These are phyloP conservation scores for Stictonetta naevosa DNA, from an alignment of 2,113 vertebrate species.

Conservation along the genomic window DNA sequence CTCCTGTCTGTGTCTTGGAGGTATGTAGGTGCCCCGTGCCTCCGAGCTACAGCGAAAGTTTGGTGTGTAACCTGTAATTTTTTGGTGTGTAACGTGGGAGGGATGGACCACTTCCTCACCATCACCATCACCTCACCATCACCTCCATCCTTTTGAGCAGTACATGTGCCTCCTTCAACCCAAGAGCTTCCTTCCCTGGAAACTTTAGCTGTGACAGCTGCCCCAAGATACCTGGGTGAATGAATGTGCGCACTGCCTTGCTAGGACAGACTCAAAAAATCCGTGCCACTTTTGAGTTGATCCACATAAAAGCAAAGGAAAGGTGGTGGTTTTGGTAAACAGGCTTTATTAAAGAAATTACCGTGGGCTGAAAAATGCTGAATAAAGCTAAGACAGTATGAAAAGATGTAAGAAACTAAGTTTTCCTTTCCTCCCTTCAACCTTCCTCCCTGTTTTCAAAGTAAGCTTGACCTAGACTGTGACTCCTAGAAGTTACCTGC, in stretches of 20 bases:
- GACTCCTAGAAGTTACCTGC: slow-evolving; percentile 42
- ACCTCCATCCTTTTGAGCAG: neutral
- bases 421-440: neutral
- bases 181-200: neutral
- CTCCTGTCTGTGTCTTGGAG: neutral
- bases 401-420: neutral
- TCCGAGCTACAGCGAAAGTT: neutral
- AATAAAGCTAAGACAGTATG: neutral
- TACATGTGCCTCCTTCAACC: neutral
- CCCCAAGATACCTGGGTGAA: neutral
- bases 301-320: neutral
- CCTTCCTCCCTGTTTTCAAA: neutral
- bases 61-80: neutral
- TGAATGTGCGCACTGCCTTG: neutral
- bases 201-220: neutral
- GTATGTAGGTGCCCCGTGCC: neutral
- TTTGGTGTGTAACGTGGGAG: neutral
- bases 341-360: neutral
- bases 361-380: neutral
- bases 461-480: slow-evolving; percentile 11
- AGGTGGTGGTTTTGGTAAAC: neutral
- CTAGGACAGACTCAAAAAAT: neutral
- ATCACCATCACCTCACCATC: neutral
- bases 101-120: neutral
- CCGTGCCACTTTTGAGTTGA: neutral